Base-by-base conservation (phyloP, 1,140 invertebrate genomes). In the Maconellicoccus hirsutus region DNA sequence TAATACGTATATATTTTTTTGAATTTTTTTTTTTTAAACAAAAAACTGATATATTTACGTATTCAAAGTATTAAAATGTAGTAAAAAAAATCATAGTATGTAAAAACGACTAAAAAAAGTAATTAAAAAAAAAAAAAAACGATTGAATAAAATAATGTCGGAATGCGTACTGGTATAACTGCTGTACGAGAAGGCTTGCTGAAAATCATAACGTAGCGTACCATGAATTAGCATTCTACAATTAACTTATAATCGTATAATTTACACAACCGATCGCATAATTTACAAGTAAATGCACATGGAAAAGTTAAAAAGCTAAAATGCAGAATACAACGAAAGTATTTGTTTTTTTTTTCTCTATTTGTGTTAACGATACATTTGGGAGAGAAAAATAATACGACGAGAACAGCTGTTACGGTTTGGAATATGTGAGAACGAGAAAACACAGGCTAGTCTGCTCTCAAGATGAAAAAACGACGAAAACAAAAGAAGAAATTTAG, bases 11-110 rank as follows among this genome's bases (percentile, higher is more conserved):
- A 33, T 12, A 52, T 52, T 52, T 16, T 52, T 52, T 52, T 52
- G 12, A 16, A 3, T 52, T 52, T 52, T 52, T 52, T 52, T 16
- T 52, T 52, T 52, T 52, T 52, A 19, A 8, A 52, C 6, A 6
- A 66, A 66, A 66, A 66, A 66, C 61, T 26, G 25, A 66, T 66
- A 66, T 66, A 66, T 25, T 66, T 66, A 66, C 61, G 61, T 66
- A 66, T 66, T 66, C 25, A 66, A 66, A 66, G 25, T 66, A 66
- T 23, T 66, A 66, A 66, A 66, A 66, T 66, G 21, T 66, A 66
- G 61, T 66, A 66, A 66, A 66, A 66, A 66, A 66, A 25, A 25
- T 23, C 3, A 33, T 6, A 33, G 12, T 3, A 16, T 26, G 61
- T 66, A 66, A 66, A 66, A 66, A 66, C 25, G 21, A 66, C 61